Percentiles rank a stretch among this genome's conserved stretches.
Evolutionary conservation across 2,888 invertebrate species (phyloP).

Genomic region (Tigriopus californicus): DNA sequence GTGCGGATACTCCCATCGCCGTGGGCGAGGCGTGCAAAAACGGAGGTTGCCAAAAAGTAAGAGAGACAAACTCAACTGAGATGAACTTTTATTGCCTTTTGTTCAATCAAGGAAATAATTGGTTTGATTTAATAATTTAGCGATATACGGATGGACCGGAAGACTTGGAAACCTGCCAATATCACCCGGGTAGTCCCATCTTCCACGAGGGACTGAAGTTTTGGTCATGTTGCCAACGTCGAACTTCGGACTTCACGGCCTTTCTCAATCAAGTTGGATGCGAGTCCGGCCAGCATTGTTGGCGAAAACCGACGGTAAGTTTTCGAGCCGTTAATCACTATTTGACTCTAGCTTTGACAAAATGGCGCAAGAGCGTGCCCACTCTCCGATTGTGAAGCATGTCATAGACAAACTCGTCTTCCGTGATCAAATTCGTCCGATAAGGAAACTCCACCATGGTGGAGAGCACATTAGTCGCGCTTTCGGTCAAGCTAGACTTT

Average conservation of each 20-base stretch:
- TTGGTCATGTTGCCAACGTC: constrained; percentile 87
- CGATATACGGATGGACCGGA: constrained; percentile 46
- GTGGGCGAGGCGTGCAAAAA: constrained; percentile 70
- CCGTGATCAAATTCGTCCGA: neutral
- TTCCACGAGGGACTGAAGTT: constrained; percentile 94
- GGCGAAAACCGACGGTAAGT: constrained; percentile 46
- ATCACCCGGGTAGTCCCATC: constrained; percentile 74
- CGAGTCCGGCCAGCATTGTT: constrained; percentile 58
- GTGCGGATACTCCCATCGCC: constrained; percentile 26
- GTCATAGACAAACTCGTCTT: neutral
- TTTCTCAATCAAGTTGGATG: constrained; percentile 88
- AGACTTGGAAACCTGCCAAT: constrained; percentile 43
- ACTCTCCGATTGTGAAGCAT: neutral
- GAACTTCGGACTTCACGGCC: constrained; percentile 77
- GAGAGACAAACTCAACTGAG: constrained; percentile 17
- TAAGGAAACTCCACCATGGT: neutral
- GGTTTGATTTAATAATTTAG: no score
- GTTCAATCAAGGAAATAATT: constrained; percentile 15
- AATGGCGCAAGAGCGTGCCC: neutral
- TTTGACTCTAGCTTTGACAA: neutral
- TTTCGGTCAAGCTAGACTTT: no score
- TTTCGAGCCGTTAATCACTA: neutral
- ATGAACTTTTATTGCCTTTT: neutral
- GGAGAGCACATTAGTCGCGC: no score
- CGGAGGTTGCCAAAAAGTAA: constrained; percentile 47